Evolutionary conservation across 2,113 vertebrate genomes (phyloP), one percentile per base, ranked within the genome.

Genomic region (Lampris megalopsis): DNA sequence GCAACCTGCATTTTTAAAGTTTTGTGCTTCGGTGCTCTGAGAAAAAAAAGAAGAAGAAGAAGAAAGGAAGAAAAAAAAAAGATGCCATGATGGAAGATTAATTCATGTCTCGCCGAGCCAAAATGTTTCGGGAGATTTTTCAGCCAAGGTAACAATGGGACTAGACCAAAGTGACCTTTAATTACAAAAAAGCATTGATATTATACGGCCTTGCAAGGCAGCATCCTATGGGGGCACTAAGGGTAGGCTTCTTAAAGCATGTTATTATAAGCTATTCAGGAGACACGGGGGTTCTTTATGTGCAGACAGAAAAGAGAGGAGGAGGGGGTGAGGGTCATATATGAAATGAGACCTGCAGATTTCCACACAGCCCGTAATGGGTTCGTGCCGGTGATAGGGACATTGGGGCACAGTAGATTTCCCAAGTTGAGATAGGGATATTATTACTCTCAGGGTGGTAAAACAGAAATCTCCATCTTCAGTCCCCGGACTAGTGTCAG

Each of bases 221-320:
- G 72, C 52, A 75, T 93, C 92, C 92, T 94, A 77, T 75, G 91
- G 93, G 92, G 90, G 81, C 82, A 78, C 77, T 89, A 83, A 86
- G 91, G 77, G 86, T 86, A 77, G 85, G 80, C 86, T 92, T 91
- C 87, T 93, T 93, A 93, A 92, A 92, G 89, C 91, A 89, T 85
- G 88, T 94, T 94, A 94, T 94, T 93, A 93, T 93, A 93, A 93
- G 88, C 92, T 91, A 92, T 94, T 93, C 90, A 89, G 86, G 87
- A 94, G 91, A 91, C 89, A 91, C 68, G 45, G 83, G 81, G 76
- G 71, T 75, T 88, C 77, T 92, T 87, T 86, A 86, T 90, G 87
- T 92, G 91, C 88, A 81, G 87, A 88, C 79, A 89, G 88, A 88
- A 90, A 89, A 79, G 58, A 73, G 70, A 73, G 80, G 58, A 67